Evolutionary conservation across 2,113 vertebrate genomes (phyloP).

Genomic region (rabbit (Oryctolagus cuniculus)): mOryCun1.1 NC_091436.1:44422001-44422500

Average conservation of each 20-base stretch:
- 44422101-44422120: background rate
- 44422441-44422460: conserved; percentile 84
- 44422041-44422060: background rate
- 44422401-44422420: conserved; percentile 89
- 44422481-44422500: conserved; percentile 91
- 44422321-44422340: conserved; percentile 86
- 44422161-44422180: conserved; percentile 78
- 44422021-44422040: background rate
- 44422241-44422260: conserved; percentile 28
- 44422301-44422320: conserved; percentile 81
- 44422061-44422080: background rate
- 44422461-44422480: conserved; percentile 22
- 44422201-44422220: conserved; percentile 80
- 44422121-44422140: background rate
- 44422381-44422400: conserved; percentile 85
- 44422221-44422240: conserved; percentile 76
- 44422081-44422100: background rate
- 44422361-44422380: conserved; percentile 88
- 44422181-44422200: conserved; percentile 83
- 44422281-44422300: conserved; percentile 61
- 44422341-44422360: conserved; percentile 87
- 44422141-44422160: conserved; percentile 78
- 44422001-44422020: background rate
- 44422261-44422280: conserved; percentile 40
- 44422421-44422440: conserved; percentile 84